Base-by-base conservation (phyloP, 2,797 vertebrate species). In the Rhinoraja longicauda region DNA sequence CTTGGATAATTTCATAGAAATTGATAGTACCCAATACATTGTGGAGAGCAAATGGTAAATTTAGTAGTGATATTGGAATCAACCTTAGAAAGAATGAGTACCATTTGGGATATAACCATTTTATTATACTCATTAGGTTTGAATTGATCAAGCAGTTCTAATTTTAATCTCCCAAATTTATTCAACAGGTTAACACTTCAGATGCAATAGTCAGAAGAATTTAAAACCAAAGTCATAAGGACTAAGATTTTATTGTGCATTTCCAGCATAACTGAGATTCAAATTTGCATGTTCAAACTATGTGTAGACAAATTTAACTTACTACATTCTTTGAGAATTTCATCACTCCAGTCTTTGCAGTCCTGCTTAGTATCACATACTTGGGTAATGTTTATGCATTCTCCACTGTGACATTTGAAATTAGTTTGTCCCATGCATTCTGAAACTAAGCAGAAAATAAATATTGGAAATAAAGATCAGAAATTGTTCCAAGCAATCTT, bases 261-360 rank as follows among this genome's bases (percentile, higher is more conserved):
- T 73, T 73, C 70, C 6, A 21, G 21, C 70, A 73, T 70, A 73
- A 6, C 7, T 26, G 21, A 73, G 19, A 26, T 26, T 73, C 70
- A 73, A 73, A 24, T 73, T 73, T 73, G 70, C 70, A 73, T 5
- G 24, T 73, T 73, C 70, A 73, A 73, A 53, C 45, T 6, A 53
- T 4, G 45, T 53, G 45, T 53, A 53, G 45, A 53, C 45, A 53
- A 32, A 29, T 21, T 26, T 29, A 39, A 98, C 98, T 98, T 96
- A 99, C 99, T 96, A 95, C 99, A 99, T 93, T 99, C 98, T 86
- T 97, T 97, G 90, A 98, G 96, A 45, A 98, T 98, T 90, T 99
- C 98, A 24, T 99, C 99, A 29, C 98, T 99, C 98, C 98, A 98
- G 96, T 99, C 99, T 0, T 96, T 97, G 96, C 98, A 99, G 96